Evolutionary conservation across 2,888 invertebrate genomes (phyloP).

Genomic region (Amiota communis): DNA sequence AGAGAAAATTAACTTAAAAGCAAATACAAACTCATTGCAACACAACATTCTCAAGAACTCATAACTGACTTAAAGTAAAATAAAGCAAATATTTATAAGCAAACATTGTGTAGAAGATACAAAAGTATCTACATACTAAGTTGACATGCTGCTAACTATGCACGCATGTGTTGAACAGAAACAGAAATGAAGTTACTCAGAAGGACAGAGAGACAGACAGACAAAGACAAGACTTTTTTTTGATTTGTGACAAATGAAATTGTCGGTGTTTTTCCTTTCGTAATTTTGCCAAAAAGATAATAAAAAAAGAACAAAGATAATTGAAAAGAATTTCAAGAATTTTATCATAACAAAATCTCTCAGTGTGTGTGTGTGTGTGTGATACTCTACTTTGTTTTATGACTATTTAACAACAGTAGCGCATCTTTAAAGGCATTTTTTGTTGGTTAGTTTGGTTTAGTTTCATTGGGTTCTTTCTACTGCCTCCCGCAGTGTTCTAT

Average conservation of each 20-base stretch:
- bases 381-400: neutral
- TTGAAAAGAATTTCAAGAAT: constrained; percentile 8
- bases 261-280: neutral
- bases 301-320: neutral
- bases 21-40: constrained; percentile 41
- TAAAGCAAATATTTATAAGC: constrained; percentile 44
- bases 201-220: constrained; percentile 52
- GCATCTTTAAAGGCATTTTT: neutral
- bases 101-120: constrained; percentile 40
- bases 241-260: constrained; percentile 38
- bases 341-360: constrained; percentile 20
- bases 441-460: neutral
- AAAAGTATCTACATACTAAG: constrained; percentile 41
- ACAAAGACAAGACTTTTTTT: constrained; percentile 17
- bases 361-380: neutral
- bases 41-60: constrained; percentile 57
- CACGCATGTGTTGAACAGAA: too few species aligned
- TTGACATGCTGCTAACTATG: too few species aligned
- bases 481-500: constrained; percentile 30
- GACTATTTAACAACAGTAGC: constrained; percentile 2
- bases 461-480: neutral
- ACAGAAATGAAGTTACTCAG: too few species aligned
- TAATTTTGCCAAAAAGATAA: constrained; percentile 18
- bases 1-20: neutral
- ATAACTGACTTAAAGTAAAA: constrained; percentile 32